Evolutionary conservation across 2,888 invertebrate species (phyloP).

Genomic region (Hydraecia micacea): DNA sequence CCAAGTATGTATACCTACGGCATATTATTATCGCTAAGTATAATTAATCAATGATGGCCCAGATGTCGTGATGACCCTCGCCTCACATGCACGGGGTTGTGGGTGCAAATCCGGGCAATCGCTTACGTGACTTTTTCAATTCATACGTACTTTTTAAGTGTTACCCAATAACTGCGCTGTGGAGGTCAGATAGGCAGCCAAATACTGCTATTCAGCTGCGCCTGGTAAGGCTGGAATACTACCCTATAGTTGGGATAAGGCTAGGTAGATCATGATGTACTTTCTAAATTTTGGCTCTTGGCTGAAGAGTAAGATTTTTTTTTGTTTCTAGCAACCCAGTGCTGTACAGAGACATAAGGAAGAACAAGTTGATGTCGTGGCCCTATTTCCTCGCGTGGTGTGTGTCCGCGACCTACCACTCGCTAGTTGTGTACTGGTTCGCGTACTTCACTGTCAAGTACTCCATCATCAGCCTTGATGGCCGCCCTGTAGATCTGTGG

Average conservation of each 20-base stretch:
- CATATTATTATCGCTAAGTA: background rate
- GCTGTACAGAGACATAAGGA: constrained; percentile 91
- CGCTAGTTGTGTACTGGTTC: constrained; percentile 91
- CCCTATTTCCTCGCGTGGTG: constrained; percentile 92
- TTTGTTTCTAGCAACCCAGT: constrained; percentile 89
- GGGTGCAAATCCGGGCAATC: background rate
- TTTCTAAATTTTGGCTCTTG: background rate
- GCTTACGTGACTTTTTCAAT: background rate
- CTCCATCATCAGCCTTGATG: constrained; percentile 87
- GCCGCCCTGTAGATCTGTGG: constrained; percentile 89
- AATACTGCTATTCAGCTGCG: background rate
- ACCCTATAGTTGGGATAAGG: background rate
- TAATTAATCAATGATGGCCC: background rate
- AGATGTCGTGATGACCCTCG: background rate
- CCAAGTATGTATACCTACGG: constrained; percentile 80
- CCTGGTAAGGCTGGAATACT: background rate
- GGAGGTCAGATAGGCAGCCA: background rate
- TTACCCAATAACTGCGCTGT: background rate
- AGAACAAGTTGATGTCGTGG: constrained; percentile 92
- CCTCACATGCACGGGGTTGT: background rate
- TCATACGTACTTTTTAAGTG: background rate
- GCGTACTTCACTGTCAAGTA: constrained; percentile 84
- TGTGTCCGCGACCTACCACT: constrained; percentile 91
- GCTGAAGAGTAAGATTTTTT: background rate
- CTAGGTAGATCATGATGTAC: background rate